Conservation (phyloP, 2,797 vertebrate genomes). For the Acestrorhynchus altus region DNA sequence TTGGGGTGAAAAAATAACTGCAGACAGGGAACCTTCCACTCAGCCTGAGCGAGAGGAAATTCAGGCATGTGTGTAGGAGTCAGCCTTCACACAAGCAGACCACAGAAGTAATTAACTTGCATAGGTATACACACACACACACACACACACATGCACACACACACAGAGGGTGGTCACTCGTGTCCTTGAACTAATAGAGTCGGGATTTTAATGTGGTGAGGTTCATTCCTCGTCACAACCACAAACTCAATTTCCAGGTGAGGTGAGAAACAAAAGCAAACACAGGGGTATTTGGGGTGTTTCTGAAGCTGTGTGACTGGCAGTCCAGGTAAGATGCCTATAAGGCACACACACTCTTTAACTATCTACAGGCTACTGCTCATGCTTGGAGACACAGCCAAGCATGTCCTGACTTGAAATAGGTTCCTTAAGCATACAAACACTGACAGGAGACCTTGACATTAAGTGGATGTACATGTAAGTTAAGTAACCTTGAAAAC, state of each 20-base stretch:
- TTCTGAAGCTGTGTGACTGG: slow-evolving; percentile 32
- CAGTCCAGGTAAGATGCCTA: slow-evolving; percentile 34
- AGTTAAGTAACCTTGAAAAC: not conserved
- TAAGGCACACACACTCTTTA: slow-evolving; percentile 33
- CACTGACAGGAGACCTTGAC: slow-evolving; percentile 3
- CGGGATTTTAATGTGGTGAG: slow-evolving; percentile 43
- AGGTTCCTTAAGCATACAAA: slow-evolving; percentile 14
- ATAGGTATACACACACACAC: slow-evolving; percentile 23
- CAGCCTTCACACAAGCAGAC: slow-evolving; percentile 39
- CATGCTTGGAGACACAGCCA: not conserved
- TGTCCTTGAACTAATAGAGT: slow-evolving; percentile 49
- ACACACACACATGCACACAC: slow-evolving; percentile 15
- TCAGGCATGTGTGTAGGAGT: slow-evolving; percentile 24
- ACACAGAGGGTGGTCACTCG: not conserved
- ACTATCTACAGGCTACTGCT: slow-evolving; percentile 12
- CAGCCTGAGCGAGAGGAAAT: slow-evolving; percentile 23
- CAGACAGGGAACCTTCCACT: slow-evolving; percentile 1
- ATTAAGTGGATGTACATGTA: not conserved
- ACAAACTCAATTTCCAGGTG: slow-evolving; percentile 31
- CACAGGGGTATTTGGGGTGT: slow-evolving; percentile 2
- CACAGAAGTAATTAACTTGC: slow-evolving; percentile 49
- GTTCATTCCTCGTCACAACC: slow-evolving; percentile 45
- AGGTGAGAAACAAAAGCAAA: slow-evolving; percentile 40
- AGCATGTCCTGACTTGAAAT: slow-evolving; percentile 13
- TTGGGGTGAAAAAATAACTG: slow-evolving; percentile 22